Evolutionary conservation across 2,113 vertebrate species (phyloP).

Genomic region (Albula glossodonta): DNA sequence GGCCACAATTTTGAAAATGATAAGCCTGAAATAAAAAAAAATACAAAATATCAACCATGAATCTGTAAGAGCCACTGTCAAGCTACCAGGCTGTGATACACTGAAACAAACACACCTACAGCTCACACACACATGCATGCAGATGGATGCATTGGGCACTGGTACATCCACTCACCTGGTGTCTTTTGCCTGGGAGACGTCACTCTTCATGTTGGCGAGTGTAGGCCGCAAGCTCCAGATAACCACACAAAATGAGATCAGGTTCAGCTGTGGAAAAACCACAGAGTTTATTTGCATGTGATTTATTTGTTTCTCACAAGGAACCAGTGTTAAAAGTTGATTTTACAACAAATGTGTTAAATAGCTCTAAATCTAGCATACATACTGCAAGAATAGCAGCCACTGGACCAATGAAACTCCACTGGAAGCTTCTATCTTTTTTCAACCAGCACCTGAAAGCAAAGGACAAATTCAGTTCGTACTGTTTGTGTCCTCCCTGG

Average conservation of each 20-base stretch:
- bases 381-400: constrained; percentile 68
- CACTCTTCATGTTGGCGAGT: constrained; percentile 57
- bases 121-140: no score
- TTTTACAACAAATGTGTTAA: no score
- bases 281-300: no score
- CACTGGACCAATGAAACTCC: constrained; percentile 75
- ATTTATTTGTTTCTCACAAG: no score
- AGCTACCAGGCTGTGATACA: no score
- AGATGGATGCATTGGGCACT: no score
- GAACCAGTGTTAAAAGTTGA: no score
- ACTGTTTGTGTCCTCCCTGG: not conserved
- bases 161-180: constrained; percentile 48
- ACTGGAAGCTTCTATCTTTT: constrained; percentile 55
- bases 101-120: no score
- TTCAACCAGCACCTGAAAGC: constrained; percentile 74
- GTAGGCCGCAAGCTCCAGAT: constrained; percentile 57
- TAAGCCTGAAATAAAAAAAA: constrained; percentile 43
- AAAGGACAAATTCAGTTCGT: not conserved
- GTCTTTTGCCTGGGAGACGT: constrained; percentile 57
- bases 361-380: constrained; percentile 13
- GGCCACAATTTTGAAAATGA: constrained; percentile 63
- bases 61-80: no score
- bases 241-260: constrained; percentile 54
- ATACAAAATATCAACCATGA: no score
- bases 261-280: constrained; percentile 46